These are phyloP conservation scores for Protobothrops mucrosquamatus DNA, from an alignment of 2,113 vertebrate genomes.

Conservation along the genomic window DNA sequence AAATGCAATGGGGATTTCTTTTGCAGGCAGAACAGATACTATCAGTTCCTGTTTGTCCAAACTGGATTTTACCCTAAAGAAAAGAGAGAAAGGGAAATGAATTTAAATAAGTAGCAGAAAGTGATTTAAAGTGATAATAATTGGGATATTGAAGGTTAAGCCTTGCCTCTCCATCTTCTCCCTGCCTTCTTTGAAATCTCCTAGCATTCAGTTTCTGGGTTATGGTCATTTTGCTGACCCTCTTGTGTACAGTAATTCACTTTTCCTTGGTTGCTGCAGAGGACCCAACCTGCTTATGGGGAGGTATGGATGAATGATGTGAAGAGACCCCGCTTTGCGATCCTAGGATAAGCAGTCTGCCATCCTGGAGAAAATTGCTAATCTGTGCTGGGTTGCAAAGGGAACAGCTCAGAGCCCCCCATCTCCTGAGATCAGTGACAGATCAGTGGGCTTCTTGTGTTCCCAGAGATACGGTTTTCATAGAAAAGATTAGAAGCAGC, in stretches of 20 bases:
- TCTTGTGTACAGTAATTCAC: background rate
- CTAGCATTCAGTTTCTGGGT: conserved; percentile 52
- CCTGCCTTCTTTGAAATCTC: background rate
- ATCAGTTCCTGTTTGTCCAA: conserved; percentile 26
- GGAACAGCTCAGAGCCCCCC: background rate
- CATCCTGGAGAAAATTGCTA: background rate
- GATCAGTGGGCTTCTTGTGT: too few species aligned
- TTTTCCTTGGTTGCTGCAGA: conserved; percentile 15
- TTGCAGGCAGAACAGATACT: conserved; percentile 17
- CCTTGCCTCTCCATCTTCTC: background rate
- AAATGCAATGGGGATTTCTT: background rate
- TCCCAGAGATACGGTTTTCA: background rate
- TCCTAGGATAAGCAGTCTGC: background rate
- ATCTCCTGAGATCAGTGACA: background rate
- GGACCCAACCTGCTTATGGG: conserved; percentile 18
- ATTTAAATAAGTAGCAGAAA: conserved; percentile 55
- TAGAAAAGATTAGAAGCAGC: background rate
- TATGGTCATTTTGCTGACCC: conserved; percentile 26
- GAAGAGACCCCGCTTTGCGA: background rate
- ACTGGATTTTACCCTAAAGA: conserved; percentile 6
- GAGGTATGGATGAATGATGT: background rate
- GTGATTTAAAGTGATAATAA: conserved; percentile 48
- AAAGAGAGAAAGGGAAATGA: conserved; percentile 19
- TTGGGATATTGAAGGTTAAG: conserved; percentile 64
- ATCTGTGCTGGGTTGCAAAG: background rate